Evolutionary conservation across 1,140 invertebrate genomes (phyloP).

Genomic region (Hormaphis cornu): DNA sequence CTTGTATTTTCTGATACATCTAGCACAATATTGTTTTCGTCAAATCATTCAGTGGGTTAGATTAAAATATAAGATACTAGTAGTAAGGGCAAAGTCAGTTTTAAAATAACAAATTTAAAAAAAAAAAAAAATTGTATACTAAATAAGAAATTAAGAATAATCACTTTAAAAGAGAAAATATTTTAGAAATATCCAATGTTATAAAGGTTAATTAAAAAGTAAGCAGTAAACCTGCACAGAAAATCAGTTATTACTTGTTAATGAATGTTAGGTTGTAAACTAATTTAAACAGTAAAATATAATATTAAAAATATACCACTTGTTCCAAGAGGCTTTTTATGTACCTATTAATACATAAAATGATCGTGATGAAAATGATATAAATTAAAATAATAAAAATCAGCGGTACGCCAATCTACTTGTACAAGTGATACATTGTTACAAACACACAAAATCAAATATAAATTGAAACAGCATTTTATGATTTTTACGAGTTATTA

Average conservation of each 20-base stretch:
- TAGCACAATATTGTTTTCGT: too few species aligned
- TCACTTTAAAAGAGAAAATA: background rate
- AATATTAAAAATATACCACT: slow-evolving; percentile 23
- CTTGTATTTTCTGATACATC: too few species aligned
- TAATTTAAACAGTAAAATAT: slow-evolving; percentile 11
- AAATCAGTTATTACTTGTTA: background rate
- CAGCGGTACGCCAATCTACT: background rate
- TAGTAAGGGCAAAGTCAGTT: too few species aligned
- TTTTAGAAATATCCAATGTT: background rate
- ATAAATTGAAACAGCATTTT: background rate
- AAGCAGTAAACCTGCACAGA: background rate
- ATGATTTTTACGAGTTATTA: slow-evolving; percentile 1
- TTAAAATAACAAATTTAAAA: too few species aligned
- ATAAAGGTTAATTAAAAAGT: slow-evolving; percentile 8
- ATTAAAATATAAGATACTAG: too few species aligned
- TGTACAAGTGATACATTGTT: slow-evolving; percentile 8
- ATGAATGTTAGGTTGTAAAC: slow-evolving; percentile 6
- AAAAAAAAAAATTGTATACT: too few species aligned
- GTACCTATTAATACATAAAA: background rate
- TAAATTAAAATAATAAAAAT: background rate
- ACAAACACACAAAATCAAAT: background rate
- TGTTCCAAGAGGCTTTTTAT: background rate
- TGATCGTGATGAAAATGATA: slow-evolving; percentile 2
- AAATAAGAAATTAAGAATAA: too few species aligned
- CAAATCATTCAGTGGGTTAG: too few species aligned